Base-by-base conservation (phyloP, 2,888 invertebrate species). In the Tortricodes alternella region DNA sequence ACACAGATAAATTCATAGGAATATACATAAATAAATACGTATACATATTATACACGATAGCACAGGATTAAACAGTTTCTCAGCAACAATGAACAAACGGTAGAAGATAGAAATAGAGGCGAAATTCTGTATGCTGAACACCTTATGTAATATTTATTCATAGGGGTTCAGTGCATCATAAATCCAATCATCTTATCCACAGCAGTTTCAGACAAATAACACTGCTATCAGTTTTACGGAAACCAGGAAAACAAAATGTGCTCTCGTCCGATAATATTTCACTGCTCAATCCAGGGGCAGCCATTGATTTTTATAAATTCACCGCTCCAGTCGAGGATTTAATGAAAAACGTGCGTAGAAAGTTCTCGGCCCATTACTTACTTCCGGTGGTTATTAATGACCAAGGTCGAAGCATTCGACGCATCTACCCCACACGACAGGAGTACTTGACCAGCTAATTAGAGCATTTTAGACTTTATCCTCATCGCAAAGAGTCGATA, bases 331-430 rank as follows among this genome's bases (percentile, higher is more conserved):
- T 37, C 43, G 53, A 44, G 55, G 56, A 58, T 63, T 63, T 66
- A 66, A 66, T 66, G 66, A 65, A 66, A 66, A 66, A 65, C 66
- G 66, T 66, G 66, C 66, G 62, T 63, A 61, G 66, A 66, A 66
- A 62, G 59, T 62, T 64, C 51, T 53, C 55, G 53, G 43, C 29
- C 58, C 60, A 58, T 60, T 60, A 58, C 60, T 60, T 58, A 58
- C 60, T 60, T 56, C 53, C 52, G 32, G 60, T 50, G 59, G 61
- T 60, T 60, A 62, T 61, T 61, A 62, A 63, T 61, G 63, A 49
- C 37, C 34, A 4, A 46, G 24, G 39, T 44, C 39, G 23, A 13
- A 27, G 35, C 39, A 37, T 39, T 44, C 35, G 41, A 41, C 41
- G 13, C 46, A 24, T 24, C 44, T 44, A 15, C 43, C 21, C 13